A percentile compares a stretch with the other conserved stretches of the same genome.
Conservation (phyloP, 2,113 vertebrate species). For the Lota lota region DNA sequence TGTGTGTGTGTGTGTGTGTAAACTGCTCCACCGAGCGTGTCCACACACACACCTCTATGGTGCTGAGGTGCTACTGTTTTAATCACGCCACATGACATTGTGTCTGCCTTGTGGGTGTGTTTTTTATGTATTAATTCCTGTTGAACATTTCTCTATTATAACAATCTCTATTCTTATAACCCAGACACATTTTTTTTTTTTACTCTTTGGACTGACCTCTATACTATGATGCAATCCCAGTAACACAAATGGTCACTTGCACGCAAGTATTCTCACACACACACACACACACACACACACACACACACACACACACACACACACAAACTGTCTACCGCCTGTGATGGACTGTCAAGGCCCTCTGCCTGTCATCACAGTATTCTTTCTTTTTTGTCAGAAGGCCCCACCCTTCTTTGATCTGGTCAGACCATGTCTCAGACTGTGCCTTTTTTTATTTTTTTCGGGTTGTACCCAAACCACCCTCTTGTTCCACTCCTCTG, state of each 20-base stretch:
- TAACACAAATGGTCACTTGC: not conserved
- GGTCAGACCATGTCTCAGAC: slow-evolving; percentile 41
- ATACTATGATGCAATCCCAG: not conserved
- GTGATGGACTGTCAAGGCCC: slow-evolving; percentile 11
- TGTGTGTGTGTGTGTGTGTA: too few relatives aligned
- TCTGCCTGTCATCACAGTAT: slow-evolving; percentile 39
- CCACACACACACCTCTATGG: too few relatives aligned
- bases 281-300: not conserved
- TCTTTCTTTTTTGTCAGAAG: slow-evolving; percentile 45
- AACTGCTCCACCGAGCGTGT: too few relatives aligned
- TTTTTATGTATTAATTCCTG: too few relatives aligned
- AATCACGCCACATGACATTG: too few relatives aligned
- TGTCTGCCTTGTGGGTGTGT: too few relatives aligned
- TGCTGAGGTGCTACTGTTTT: too few relatives aligned
- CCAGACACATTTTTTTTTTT: too few relatives aligned
- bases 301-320: not conserved
- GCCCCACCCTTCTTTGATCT: slow-evolving; percentile 56
- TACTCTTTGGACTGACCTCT: not conserved
- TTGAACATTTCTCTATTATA: too few relatives aligned
- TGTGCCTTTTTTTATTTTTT: slow-evolving; percentile 53
- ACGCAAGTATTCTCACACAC: not conserved
- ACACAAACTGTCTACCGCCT: not conserved
- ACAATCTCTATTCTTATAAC: too few relatives aligned
- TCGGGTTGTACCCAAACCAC: slow-evolving; percentile 54
- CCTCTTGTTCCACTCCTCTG: slow-evolving; percentile 52